phyloP scores from a whole-genome alignment of 2,888 invertebrate species.

The Conomelus anceps region DNA sequence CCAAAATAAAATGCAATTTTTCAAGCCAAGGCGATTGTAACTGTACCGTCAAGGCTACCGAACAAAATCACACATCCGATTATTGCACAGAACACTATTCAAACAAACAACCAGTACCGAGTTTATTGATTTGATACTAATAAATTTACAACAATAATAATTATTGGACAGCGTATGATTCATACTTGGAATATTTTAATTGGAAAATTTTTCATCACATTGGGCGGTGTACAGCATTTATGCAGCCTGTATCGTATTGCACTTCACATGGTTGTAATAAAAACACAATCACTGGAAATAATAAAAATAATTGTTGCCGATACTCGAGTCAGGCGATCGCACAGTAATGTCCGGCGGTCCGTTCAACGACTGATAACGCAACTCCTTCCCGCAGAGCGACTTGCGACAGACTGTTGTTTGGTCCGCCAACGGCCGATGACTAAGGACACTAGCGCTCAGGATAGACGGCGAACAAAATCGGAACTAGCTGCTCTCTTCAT shows the following conservation, averaged over 20 bases:
- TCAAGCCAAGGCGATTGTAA: neutral
- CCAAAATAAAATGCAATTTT: neutral
- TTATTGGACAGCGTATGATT: neutral
- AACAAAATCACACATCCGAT: neutral
- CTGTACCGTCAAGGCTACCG: neutral
- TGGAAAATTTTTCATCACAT: neutral
- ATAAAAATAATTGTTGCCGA: neutral
- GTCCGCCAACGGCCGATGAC: neutral
- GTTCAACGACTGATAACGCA: neutral
- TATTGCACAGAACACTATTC: neutral
- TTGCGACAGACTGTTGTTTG: neutral
- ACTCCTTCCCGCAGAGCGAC: neutral
- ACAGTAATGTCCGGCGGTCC: neutral
- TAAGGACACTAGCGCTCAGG: neutral
- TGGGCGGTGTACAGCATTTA: neutral
- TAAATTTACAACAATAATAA: neutral
- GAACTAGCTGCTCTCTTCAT: neutral
- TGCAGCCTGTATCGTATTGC: neutral
- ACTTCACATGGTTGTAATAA: neutral
- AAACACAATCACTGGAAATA: neutral
- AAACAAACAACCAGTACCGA: neutral
- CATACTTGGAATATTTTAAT: neutral
- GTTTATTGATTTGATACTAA: neutral
- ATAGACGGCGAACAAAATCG: neutral
- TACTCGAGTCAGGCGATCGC: neutral